phyloP scores from a whole-genome alignment of 2,888 invertebrate genomes.

The Hydroisotoma schaefferi region DNA sequence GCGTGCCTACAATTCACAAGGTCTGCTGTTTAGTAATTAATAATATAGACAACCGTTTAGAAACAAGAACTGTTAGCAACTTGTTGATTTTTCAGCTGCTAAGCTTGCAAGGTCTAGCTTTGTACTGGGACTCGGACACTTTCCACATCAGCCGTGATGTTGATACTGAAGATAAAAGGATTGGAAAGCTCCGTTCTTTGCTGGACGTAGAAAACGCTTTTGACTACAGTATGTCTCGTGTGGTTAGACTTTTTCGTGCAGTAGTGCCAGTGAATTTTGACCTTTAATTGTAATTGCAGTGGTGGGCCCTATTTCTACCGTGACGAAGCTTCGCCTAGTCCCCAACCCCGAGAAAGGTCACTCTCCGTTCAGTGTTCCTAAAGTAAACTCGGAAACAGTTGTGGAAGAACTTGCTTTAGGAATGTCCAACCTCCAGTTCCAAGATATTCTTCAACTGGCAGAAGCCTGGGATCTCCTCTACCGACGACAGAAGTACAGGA shows the following conservation, averaged over 20 bases:
- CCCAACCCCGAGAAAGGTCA: slow-evolving; percentile 87
- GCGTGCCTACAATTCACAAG: slow-evolving; percentile 80
- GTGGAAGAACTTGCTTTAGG: slow-evolving; percentile 73
- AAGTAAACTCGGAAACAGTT: slow-evolving; percentile 73
- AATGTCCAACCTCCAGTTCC: slow-evolving; percentile 58
- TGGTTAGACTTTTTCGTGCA: no score
- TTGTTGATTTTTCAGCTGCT: slow-evolving; percentile 60
- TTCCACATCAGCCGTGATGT: slow-evolving; percentile 43
- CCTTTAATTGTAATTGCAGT: slow-evolving; percentile 56
- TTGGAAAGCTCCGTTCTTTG: background rate
- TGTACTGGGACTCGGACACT: slow-evolving; percentile 78
- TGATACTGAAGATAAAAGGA: background rate
- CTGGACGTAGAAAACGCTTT: background rate
- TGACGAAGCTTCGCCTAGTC: slow-evolving; percentile 80
- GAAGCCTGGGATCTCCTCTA: slow-evolving; percentile 86
- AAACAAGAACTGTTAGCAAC: background rate
- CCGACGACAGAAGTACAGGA: slow-evolving; percentile 72
- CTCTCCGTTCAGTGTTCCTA: slow-evolving; percentile 69
- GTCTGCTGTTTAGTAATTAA: no score
- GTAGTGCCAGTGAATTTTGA: background rate
- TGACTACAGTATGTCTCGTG: background rate
- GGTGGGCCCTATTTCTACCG: slow-evolving; percentile 85
- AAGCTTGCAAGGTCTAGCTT: slow-evolving; percentile 72
- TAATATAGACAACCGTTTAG: slow-evolving; percentile 42
- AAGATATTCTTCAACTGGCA: slow-evolving; percentile 78